Conservation (phyloP, 2,888 invertebrate species). For the Dendrolimus houi region DNA sequence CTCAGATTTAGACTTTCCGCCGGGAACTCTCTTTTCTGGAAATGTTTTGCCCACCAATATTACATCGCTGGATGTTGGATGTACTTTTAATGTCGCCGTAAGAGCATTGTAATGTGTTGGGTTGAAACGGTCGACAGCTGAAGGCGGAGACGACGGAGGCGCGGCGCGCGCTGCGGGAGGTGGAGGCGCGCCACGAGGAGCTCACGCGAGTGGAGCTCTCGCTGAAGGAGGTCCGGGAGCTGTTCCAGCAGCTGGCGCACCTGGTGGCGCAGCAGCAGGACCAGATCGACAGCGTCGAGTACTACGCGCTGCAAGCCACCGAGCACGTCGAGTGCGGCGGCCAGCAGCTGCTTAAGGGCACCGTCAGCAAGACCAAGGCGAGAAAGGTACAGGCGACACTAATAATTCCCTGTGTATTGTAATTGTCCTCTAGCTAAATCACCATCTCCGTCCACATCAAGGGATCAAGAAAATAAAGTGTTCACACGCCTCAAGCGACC, state of each 20-base stretch:
- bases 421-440: too few relatives aligned
- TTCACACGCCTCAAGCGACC: too few relatives aligned
- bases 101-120: too few relatives aligned
- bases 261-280: conserved; percentile 86
- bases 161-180: conserved; percentile 83
- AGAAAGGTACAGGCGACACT: conserved; percentile 57
- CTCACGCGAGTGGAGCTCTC: conserved; percentile 88
- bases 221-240: conserved; percentile 85
- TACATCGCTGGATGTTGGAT: too few relatives aligned
- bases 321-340: conserved; percentile 77
- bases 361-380: conserved; percentile 57
- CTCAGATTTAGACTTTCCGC: too few relatives aligned
- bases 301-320: conserved; percentile 78
- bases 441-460: too few relatives aligned
- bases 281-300: conserved; percentile 79
- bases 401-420: too few relatives aligned
- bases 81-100: too few relatives aligned
- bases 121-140: conserved; percentile 58
- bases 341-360: conserved; percentile 68
- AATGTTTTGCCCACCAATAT: too few relatives aligned
- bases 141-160: conserved; percentile 87
- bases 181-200: conserved; percentile 89
- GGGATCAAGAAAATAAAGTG: too few relatives aligned
- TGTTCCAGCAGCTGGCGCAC: conserved; percentile 90
- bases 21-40: too few relatives aligned